phyloP scores from a whole-genome alignment of 2,113 vertebrate genomes.

The Scartelaos histophorus region DNA sequence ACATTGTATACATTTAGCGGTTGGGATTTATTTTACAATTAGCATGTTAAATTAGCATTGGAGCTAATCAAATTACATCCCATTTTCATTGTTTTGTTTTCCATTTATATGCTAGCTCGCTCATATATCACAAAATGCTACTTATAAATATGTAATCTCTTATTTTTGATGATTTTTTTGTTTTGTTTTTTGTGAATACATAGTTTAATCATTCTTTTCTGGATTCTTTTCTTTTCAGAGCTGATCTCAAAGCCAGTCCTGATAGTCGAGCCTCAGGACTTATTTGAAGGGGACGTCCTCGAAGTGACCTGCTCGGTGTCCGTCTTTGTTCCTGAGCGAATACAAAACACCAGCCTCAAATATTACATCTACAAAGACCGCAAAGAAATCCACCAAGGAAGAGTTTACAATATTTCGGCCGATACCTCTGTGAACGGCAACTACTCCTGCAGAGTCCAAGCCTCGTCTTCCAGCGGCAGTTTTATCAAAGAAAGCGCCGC shows the following conservation, averaged over 20 bases:
- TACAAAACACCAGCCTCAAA: conserved; percentile 25
- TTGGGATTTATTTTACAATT: too few relatives aligned
- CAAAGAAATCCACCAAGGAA: background rate
- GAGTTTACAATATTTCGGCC: background rate
- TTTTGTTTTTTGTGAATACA: too few relatives aligned
- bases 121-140: too few relatives aligned
- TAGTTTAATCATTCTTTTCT: background rate
- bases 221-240: conserved; percentile 44
- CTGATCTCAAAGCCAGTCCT: conserved; percentile 71
- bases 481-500: conserved; percentile 50
- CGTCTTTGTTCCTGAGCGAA: conserved; percentile 16
- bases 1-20: too few relatives aligned
- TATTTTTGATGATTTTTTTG: too few relatives aligned
- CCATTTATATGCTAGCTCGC: too few relatives aligned
- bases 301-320: conserved; percentile 58
- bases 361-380: conserved; percentile 59
- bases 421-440: conserved; percentile 42
- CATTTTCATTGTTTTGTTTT: too few relatives aligned
- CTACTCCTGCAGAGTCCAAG: conserved; percentile 61
- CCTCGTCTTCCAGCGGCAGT: background rate
- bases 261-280: conserved; percentile 22
- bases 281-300: conserved; percentile 54
- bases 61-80: too few relatives aligned
- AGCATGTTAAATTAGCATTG: too few relatives aligned
- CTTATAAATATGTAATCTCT: too few relatives aligned